Conservation (phyloP, 2,888 invertebrate species). For the Dorcus hopei region DNA sequence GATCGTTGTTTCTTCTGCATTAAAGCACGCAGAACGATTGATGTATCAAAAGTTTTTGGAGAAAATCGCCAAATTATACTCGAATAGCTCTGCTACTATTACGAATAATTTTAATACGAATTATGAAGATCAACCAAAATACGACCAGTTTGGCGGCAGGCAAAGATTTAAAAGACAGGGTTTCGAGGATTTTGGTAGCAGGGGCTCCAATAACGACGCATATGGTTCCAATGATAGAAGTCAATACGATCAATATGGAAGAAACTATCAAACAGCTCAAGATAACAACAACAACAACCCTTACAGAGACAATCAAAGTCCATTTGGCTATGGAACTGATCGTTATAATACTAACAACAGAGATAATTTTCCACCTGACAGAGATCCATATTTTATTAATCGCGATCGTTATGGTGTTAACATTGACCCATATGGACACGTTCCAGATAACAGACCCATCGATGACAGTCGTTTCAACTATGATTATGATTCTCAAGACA, state of each 20-base stretch:
- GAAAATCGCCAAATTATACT: conserved; percentile 59
- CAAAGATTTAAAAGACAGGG: conserved; percentile 32
- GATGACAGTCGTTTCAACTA: conserved; percentile 8
- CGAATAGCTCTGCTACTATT: conserved; percentile 38
- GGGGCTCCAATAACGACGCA: conserved; percentile 6
- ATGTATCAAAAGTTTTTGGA: conserved; percentile 65
- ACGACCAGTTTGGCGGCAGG: conserved; percentile 33
- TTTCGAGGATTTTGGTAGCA: conserved; percentile 7
- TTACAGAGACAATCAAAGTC: conserved; percentile 42
- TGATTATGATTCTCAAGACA: conserved; percentile 22
- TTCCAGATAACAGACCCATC: conserved; percentile 19
- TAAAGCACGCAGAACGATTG: conserved; percentile 54
- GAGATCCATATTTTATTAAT: conserved; percentile 36
- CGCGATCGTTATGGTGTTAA: conserved; percentile 40
- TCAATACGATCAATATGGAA: not conserved
- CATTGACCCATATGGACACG: conserved; percentile 37
- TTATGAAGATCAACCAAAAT: conserved; percentile 31
- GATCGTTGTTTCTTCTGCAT: conserved; percentile 81
- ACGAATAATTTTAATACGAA: conserved; percentile 7
- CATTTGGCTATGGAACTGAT: conserved; percentile 27
- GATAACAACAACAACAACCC: conserved; percentile 36
- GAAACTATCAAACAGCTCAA: conserved; percentile 30
- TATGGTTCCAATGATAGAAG: conserved; percentile 3
- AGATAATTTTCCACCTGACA: conserved; percentile 16
- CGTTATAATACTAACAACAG: conserved; percentile 21